Percentiles rank a stretch among this genome's conserved stretches.
These are phyloP conservation scores for Aurelia sp. DNA, from an alignment of 30 jellyfish, hydroid and myxozoan genomes.

Conservation along the genomic window DNA sequence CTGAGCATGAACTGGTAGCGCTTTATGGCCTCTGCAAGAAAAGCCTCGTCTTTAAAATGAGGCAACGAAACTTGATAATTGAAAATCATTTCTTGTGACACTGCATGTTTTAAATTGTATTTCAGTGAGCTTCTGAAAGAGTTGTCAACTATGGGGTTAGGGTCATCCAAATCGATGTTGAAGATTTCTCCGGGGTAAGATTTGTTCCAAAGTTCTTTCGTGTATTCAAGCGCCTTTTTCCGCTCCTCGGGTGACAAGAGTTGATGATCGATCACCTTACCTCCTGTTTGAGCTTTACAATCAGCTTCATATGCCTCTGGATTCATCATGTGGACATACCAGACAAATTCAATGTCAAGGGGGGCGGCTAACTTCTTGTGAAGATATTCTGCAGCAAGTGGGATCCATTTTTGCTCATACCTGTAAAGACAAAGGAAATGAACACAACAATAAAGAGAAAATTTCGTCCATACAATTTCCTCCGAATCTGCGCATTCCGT, in stretches of 20 bases:
- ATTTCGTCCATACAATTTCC: not conserved
- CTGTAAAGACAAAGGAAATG: conserved; percentile 25
- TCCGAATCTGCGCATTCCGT: too few species aligned
- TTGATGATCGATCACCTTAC: conserved; percentile 62
- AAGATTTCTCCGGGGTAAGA: conserved; percentile 81
- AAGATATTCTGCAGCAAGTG: conserved; percentile 79
- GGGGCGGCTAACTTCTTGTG: conserved; percentile 84
- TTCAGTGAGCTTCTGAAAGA: conserved; percentile 24
- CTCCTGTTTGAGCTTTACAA: conserved; percentile 70
- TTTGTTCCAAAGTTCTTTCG: conserved; percentile 76
- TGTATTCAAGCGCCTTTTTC: not conserved
- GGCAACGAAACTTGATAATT: conserved; percentile 86
- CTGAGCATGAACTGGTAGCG: conserved; percentile 79
- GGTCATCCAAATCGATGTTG: conserved; percentile 68
- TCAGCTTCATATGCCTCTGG: conserved; percentile 89
- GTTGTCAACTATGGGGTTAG: conserved; percentile 56
- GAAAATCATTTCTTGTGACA: conserved; percentile 72
- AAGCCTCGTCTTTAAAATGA: conserved; percentile 73
- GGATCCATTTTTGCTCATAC: conserved; percentile 88
- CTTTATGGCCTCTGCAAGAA: conserved; percentile 79
- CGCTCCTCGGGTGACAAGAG: conserved; percentile 45
- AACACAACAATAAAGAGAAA: not conserved
- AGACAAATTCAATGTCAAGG: conserved; percentile 86
- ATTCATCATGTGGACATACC: conserved; percentile 90
- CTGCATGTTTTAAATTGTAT: conserved; percentile 72